phyloP scores from a whole-genome alignment of 2,888 invertebrate genomes.

The Capitulum mitella region DNA sequence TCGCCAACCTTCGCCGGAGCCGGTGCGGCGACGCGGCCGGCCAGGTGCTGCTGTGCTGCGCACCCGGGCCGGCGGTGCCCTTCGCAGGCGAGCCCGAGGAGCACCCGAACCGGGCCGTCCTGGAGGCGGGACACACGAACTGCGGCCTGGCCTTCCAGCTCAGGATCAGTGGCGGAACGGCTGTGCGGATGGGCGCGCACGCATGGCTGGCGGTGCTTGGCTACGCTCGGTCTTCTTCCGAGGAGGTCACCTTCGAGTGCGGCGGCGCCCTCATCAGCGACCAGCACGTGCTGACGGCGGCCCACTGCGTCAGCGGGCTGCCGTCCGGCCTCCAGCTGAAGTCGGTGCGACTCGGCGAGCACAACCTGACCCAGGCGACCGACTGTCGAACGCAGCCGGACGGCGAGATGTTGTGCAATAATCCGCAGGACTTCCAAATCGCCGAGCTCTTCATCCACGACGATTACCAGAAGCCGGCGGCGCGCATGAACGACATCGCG shows the following conservation, averaged over 20 bases:
- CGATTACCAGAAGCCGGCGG: background rate
- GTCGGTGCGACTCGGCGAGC: background rate
- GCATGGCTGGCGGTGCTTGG: conserved; percentile 31
- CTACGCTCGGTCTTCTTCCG: background rate
- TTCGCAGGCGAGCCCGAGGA: background rate
- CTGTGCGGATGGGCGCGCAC: conserved; percentile 26
- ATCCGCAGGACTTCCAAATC: background rate
- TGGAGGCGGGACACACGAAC: background rate
- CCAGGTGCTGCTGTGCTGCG: background rate
- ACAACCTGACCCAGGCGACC: background rate
- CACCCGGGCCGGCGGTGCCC: background rate
- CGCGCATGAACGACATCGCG: background rate
- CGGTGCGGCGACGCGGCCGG: background rate
- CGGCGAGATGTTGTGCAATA: background rate
- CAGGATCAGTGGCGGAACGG: conserved; percentile 25
- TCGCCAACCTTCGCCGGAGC: background rate
- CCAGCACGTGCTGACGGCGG: conserved; percentile 27
- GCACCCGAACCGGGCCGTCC: background rate
- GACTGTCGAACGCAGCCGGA: background rate
- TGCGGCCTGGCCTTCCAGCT: background rate
- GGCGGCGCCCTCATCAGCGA: conserved; percentile 28
- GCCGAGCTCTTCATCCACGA: background rate
- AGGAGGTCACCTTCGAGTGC: conserved; percentile 18
- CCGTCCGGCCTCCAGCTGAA: background rate
- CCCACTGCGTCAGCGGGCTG: conserved; percentile 24